Conservation (phyloP, 2,888 invertebrate genomes). For the Morpho helenor region DNA sequence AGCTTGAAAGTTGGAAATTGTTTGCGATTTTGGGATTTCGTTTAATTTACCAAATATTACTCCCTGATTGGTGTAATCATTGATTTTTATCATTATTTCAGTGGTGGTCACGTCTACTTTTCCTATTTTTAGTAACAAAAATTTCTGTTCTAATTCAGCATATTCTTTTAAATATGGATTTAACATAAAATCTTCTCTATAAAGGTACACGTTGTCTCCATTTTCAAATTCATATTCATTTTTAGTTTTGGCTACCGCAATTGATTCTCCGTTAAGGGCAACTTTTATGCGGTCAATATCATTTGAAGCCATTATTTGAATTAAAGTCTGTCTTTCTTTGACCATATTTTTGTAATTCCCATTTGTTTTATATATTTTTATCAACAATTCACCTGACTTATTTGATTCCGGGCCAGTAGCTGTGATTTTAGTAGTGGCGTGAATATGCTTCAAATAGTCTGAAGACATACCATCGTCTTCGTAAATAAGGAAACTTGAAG, state of each 20-base stretch:
- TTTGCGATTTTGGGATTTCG: conserved; percentile 30
- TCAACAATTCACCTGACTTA: conserved; percentile 40
- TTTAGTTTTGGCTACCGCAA: conserved; percentile 41
- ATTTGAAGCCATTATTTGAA: conserved; percentile 53
- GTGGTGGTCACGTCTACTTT: conserved; percentile 45
- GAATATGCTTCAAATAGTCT: conserved; percentile 44
- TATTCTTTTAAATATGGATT: conserved; percentile 51
- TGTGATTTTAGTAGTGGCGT: conserved; percentile 47
- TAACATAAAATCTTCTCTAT: conserved; percentile 44
- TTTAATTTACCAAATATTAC: conserved; percentile 37
- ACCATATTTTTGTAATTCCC: conserved; percentile 53
- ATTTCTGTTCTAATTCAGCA: conserved; percentile 40
- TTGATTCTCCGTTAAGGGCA: conserved; percentile 42
- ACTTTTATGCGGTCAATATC: conserved; percentile 45
- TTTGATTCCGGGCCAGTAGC: conserved; percentile 44
- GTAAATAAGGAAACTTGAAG: conserved; percentile 49
- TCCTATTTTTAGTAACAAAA: conserved; percentile 53
- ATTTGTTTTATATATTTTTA: conserved; percentile 49
- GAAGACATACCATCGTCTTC: conserved; percentile 65
- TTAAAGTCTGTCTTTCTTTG: conserved; percentile 47
- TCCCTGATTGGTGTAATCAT: conserved; percentile 40
- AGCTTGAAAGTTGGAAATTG: conserved; percentile 39
- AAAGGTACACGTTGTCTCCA: conserved; percentile 48
- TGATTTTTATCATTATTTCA: conserved; percentile 55
- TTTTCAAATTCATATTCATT: conserved; percentile 46